A percentile compares a stretch with the other conserved stretches of the same genome.
Evolutionary conservation across 2,888 invertebrate species (phyloP).

Genomic region (Drosophila picticornis): DNA sequence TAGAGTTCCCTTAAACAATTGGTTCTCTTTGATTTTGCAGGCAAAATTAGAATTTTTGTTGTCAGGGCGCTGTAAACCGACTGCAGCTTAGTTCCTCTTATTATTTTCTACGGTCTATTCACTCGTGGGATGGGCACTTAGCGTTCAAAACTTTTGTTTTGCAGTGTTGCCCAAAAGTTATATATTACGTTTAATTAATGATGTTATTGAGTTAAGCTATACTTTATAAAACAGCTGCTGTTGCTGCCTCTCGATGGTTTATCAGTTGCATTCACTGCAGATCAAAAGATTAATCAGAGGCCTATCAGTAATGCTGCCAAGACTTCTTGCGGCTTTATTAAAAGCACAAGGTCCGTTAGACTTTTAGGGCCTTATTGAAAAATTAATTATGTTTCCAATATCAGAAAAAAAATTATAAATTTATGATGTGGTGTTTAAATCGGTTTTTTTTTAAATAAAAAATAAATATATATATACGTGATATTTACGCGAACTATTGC

Average conservation of each 20-base stretch:
- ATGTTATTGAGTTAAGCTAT: slow-evolving; percentile 53
- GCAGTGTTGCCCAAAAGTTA: slow-evolving; percentile 15
- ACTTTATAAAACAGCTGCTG: slow-evolving; percentile 35
- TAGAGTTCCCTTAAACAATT: slow-evolving; percentile 38
- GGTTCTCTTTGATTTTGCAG: slow-evolving; percentile 50
- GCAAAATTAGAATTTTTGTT: slow-evolving; percentile 71
- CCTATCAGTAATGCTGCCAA: slow-evolving; percentile 44
- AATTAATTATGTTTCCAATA: background rate
- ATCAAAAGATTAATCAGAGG: slow-evolving; percentile 14
- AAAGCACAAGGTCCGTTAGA: background rate
- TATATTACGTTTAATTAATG: slow-evolving; percentile 55
- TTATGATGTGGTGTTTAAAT: slow-evolving; percentile 27
- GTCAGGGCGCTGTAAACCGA: slow-evolving; percentile 55
- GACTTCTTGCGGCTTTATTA: background rate
- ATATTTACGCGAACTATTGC: slow-evolving; percentile 25
- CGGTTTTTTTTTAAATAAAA: slow-evolving; percentile 42
- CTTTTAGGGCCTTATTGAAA: background rate
- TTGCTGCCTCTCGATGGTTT: slow-evolving; percentile 45
- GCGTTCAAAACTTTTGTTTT: slow-evolving; percentile 38
- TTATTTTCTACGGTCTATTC: slow-evolving; percentile 46
- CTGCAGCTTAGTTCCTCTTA: slow-evolving; percentile 15
- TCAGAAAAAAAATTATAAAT: background rate
- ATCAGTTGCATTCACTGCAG: slow-evolving; percentile 41
- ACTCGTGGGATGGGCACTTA: slow-evolving; percentile 70
- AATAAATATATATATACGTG: slow-evolving; percentile 4